Evolutionary conservation across 2,113 vertebrate genomes (phyloP).

Genomic region (Lophochroa leadbeateri): DNA sequence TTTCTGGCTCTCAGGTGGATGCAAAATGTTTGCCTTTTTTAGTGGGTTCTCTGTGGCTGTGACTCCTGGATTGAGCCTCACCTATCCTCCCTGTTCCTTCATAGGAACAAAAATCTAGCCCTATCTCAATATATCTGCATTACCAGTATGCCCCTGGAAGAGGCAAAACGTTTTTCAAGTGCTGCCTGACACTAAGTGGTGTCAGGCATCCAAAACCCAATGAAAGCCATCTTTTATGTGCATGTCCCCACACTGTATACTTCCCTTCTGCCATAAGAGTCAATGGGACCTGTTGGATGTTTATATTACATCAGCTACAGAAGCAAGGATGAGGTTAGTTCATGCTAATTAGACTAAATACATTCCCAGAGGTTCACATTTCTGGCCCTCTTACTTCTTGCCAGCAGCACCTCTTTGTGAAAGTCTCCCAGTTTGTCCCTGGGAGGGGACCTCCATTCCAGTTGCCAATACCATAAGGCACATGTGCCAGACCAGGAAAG

Average conservation of each 20-base stretch:
- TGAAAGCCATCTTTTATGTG: not conserved
- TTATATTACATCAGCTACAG: not conserved
- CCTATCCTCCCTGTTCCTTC: not conserved
- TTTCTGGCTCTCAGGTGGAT: not conserved
- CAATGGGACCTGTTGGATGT: accelerated
- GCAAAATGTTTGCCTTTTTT: not conserved
- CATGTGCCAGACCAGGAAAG: not conserved
- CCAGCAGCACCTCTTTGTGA: not conserved
- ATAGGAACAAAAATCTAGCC: not conserved
- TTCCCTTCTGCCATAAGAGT: not conserved
- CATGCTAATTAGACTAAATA: not conserved
- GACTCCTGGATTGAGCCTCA: not conserved
- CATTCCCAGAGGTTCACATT: not conserved
- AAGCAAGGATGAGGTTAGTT: not conserved
- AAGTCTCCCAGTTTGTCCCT: not conserved
- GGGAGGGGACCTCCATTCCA: not conserved
- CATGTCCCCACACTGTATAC: not conserved
- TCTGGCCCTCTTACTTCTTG: not conserved
- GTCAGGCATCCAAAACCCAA: not conserved
- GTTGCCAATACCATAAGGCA: not conserved
- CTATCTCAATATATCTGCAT: not conserved
- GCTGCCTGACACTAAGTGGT: not conserved
- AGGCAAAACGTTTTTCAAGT: not conserved
- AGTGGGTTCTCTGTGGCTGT: not conserved
- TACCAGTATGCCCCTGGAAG: not conserved